A percentile compares a stretch with the other conserved stretches of the same genome.
phyloP scores from a whole-genome alignment of 2,888 invertebrate genomes.

The Epistrophe eligans region DNA sequence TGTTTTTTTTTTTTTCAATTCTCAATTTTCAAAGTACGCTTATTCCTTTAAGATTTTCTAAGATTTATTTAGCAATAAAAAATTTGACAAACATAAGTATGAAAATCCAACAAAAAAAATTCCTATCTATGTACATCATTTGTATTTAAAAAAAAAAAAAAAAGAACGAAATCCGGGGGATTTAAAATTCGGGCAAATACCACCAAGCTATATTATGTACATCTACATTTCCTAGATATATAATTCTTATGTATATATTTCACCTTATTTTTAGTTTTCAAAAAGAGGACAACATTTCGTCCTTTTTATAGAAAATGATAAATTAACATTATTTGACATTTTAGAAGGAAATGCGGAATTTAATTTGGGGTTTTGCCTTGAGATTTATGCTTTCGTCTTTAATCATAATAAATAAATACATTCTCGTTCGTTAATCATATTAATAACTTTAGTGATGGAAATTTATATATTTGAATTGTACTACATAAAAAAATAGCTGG shows the following conservation, averaged over 20 bases:
- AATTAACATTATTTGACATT: conserved; percentile 5
- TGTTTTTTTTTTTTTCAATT: no score
- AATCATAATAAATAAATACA: conserved; percentile 1
- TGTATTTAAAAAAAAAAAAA: conserved; percentile 5
- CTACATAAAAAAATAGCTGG: not conserved
- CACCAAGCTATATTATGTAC: not conserved
- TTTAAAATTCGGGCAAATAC: not conserved
- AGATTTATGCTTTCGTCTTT: conserved; percentile 5
- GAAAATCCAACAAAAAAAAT: not conserved
- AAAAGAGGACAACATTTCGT: not conserved
- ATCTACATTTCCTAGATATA: not conserved
- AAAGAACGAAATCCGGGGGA: not conserved
- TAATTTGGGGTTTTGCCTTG: not conserved
- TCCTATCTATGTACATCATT: not conserved
- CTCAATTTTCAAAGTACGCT: not conserved
- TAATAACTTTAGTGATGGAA: not conserved
- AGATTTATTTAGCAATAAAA: not conserved
- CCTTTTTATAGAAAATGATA: not conserved
- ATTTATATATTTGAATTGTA: not conserved
- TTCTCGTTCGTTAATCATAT: not conserved
- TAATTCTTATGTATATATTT: not conserved
- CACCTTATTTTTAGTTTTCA: not conserved
- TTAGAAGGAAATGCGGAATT: not conserved
- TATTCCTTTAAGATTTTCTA: not conserved
- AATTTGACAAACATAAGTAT: not conserved